A percentile compares a stretch with the other conserved stretches of the same genome.
Evolutionary conservation across 2,797 vertebrate genomes (phyloP).

Genomic region (Pseudotriccus pelzelni): DNA sequence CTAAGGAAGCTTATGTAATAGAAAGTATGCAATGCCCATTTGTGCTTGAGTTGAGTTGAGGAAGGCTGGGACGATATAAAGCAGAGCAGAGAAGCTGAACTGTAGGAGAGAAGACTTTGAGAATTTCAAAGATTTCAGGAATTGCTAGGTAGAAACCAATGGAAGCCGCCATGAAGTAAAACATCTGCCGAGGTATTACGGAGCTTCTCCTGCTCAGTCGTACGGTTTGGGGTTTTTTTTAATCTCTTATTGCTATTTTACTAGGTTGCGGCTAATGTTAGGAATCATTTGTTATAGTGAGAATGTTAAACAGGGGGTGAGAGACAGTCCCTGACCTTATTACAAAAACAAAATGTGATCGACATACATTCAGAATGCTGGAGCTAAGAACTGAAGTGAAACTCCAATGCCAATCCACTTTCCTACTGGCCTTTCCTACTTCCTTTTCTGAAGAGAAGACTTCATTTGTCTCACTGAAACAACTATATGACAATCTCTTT

Average conservation of each 20-base stretch:
- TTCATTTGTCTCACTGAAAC: not conserved
- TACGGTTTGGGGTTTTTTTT: not conserved
- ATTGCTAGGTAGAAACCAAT: not conserved
- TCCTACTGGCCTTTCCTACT: not conserved
- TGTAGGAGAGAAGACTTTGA: not conserved
- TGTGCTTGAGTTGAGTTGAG: not conserved
- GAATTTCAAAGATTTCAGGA: not conserved
- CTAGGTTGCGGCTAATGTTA: not conserved
- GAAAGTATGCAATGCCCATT: not conserved
- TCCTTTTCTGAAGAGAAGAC: not conserved
- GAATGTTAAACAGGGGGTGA: not conserved
- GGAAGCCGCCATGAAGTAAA: not conserved
- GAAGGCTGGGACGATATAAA: not conserved
- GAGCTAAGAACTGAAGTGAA: not conserved
- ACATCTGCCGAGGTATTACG: not conserved
- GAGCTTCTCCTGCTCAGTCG: not conserved
- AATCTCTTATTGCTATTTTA: not conserved
- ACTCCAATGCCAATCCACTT: not conserved
- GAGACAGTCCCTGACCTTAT: not conserved
- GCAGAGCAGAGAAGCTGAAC: not conserved
- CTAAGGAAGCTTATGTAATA: not conserved
- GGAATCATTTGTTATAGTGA: not conserved
- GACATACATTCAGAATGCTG: not conserved
- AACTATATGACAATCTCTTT: not conserved
- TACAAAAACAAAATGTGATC: not conserved